These are phyloP conservation scores for Porphyrio hochstetteri DNA, from an alignment of 2,113 vertebrate species.

Conservation along the genomic window DNA sequence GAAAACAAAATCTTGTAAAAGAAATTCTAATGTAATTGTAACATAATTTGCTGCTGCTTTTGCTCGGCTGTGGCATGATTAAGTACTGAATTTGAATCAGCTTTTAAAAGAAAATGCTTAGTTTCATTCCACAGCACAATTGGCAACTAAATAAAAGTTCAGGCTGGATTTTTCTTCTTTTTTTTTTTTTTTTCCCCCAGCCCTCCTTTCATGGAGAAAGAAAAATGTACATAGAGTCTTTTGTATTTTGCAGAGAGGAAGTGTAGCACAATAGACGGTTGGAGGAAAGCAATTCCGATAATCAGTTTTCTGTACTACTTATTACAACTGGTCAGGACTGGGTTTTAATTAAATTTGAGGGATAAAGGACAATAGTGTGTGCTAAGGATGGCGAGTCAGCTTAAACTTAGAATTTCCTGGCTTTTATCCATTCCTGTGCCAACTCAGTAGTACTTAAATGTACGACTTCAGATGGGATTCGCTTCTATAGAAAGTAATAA, in stretches of 20 bases:
- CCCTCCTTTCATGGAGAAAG: slow-evolving; percentile 45
- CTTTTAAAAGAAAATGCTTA: slow-evolving; percentile 51
- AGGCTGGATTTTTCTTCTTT: background rate
- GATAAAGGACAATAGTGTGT: slow-evolving; percentile 72
- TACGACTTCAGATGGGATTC: slow-evolving; percentile 66
- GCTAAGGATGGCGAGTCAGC: slow-evolving; percentile 67
- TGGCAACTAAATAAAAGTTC: slow-evolving; percentile 65
- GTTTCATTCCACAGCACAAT: slow-evolving; percentile 41
- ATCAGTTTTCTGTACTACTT: slow-evolving; percentile 76
- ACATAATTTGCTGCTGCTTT: slow-evolving; percentile 45
- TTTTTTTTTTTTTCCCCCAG: background rate
- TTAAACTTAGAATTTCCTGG: slow-evolving; percentile 76
- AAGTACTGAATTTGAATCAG: slow-evolving; percentile 47
- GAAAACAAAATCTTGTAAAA: slow-evolving; percentile 47
- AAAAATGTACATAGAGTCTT: slow-evolving; percentile 68
- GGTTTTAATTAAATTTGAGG: slow-evolving; percentile 81
- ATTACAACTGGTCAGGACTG: slow-evolving; percentile 66
- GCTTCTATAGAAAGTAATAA: slow-evolving; percentile 58
- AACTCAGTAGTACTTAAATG: slow-evolving; percentile 64
- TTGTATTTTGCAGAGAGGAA: slow-evolving; percentile 69
- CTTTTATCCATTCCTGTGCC: slow-evolving; percentile 66
- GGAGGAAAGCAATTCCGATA: slow-evolving; percentile 73
- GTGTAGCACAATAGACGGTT: slow-evolving; percentile 53
- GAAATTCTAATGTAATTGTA: slow-evolving; percentile 47
- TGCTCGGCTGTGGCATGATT: slow-evolving; percentile 19